These are phyloP conservation scores for Clytia hemisphaerica DNA, from an alignment of 30 jellyfish, hydroid and myxozoan genomes.

Conservation along the genomic window DNA sequence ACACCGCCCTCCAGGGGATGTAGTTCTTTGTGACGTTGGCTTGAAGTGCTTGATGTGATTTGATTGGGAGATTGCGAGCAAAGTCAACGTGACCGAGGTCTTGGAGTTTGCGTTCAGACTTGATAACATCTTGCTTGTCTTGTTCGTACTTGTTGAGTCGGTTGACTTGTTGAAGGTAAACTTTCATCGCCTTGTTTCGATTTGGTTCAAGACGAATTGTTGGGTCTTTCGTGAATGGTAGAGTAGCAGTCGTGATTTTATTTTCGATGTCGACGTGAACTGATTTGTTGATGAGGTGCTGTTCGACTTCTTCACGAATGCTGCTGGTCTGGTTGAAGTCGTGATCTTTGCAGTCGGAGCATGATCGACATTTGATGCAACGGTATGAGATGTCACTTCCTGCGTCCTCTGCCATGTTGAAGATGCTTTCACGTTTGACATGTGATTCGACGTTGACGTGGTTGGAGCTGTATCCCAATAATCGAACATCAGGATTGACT, in stretches of 20 bases:
- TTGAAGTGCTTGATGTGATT: background rate
- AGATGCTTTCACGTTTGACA: conserved; percentile 1
- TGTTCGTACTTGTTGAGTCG: too few species aligned
- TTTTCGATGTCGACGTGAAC: background rate
- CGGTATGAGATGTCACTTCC: background rate
- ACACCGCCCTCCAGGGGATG: background rate
- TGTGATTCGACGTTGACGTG: background rate
- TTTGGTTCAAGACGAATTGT: background rate
- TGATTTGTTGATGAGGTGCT: background rate
- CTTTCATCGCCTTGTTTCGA: background rate
- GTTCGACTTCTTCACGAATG: background rate
- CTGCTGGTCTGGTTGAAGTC: background rate
- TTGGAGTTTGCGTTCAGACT: background rate
- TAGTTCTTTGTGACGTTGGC: background rate
- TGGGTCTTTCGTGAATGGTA: background rate
- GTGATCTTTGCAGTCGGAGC: too few species aligned
- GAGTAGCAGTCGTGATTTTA: background rate
- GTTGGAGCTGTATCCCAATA: background rate
- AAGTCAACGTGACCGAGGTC: background rate
- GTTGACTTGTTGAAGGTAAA: too few species aligned
- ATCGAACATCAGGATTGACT: background rate
- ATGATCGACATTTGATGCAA: background rate
- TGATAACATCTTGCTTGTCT: background rate
- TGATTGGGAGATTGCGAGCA: too few species aligned
- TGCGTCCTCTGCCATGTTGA: background rate